Evolutionary conservation across 2,888 invertebrate species (phyloP).

Genomic region (Caenorhabditis doughertyi): DNA sequence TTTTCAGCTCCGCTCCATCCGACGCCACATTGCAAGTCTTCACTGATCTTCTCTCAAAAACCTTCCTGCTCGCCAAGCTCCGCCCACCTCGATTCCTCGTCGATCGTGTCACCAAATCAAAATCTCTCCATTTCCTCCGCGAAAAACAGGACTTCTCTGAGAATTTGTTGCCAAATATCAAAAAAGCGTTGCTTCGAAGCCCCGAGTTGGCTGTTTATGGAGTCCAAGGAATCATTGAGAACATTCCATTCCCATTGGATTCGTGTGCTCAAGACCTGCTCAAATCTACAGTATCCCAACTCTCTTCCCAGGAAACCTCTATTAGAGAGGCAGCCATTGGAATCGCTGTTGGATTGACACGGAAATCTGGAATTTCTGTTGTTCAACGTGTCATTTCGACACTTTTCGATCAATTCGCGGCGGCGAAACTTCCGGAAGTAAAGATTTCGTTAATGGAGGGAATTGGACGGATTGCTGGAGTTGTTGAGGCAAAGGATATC

Average conservation of each 20-base stretch:
- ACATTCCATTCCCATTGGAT: conserved; percentile 60
- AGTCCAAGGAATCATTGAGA: conserved; percentile 48
- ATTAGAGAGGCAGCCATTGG: conserved; percentile 50
- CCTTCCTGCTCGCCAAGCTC: conserved; percentile 54
- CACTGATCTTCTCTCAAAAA: conserved; percentile 61
- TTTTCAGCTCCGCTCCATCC: no score
- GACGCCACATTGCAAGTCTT: conserved; percentile 21
- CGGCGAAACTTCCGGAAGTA: conserved; percentile 64
- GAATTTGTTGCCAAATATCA: conserved; percentile 89
- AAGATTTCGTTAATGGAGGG: conserved; percentile 65
- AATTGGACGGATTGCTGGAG: conserved; percentile 47
- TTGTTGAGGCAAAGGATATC: conserved; percentile 41
- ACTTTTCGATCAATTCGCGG: conserved; percentile 64
- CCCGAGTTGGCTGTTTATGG: conserved; percentile 90
- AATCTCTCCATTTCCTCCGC: conserved; percentile 37
- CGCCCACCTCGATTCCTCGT: conserved; percentile 56
- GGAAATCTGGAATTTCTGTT: conserved; percentile 29
- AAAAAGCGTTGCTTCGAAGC: conserved; percentile 93
- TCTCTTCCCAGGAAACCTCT: conserved; percentile 30
- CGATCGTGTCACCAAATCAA: conserved; percentile 23
- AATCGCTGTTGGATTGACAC: conserved; percentile 43
- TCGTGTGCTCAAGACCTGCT: conserved; percentile 58
- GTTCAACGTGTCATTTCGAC: conserved; percentile 55
- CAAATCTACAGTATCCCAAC: conserved; percentile 46
- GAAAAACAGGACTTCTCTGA: conserved; percentile 86